These are phyloP conservation scores for Tortrix viridana DNA, from an alignment of 2,888 invertebrate species.

Conservation along the genomic window DNA sequence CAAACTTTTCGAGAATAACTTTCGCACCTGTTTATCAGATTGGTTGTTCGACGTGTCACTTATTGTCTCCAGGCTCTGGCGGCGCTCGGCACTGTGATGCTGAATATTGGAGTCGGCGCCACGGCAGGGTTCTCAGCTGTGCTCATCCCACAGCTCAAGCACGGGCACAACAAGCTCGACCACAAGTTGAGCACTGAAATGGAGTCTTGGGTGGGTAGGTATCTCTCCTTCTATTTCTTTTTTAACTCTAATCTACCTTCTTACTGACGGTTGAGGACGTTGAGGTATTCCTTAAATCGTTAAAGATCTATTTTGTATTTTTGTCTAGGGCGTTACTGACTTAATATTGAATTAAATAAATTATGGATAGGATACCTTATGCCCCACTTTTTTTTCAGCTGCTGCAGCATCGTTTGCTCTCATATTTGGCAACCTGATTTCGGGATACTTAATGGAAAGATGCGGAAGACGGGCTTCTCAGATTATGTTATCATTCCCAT, in stretches of 20 bases:
- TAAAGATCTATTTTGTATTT: too few relatives aligned
- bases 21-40: slow-evolving; percentile 3
- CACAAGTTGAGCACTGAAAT: slow-evolving; percentile 75
- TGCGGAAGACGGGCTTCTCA: slow-evolving; percentile 84
- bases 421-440: slow-evolving; percentile 84
- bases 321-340: too few relatives aligned
- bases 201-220: slow-evolving; percentile 86
- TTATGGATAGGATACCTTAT: background rate
- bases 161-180: slow-evolving; percentile 56
- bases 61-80: slow-evolving; percentile 75
- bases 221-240: slow-evolving; percentile 34
- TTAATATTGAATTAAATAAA: too few relatives aligned
- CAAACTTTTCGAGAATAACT: background rate
- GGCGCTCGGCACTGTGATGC: slow-evolving; percentile 81
- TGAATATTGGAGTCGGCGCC: slow-evolving; percentile 83
- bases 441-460: slow-evolving; percentile 85
- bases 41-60: background rate
- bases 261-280: background rate
- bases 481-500: slow-evolving; percentile 79
- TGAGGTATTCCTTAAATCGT: too few relatives aligned
- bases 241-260: background rate
- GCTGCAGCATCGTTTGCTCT: slow-evolving; percentile 85
- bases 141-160: slow-evolving; percentile 84
- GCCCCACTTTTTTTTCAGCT: slow-evolving; percentile 70
- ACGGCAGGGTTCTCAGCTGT: slow-evolving; percentile 87